Conservation (phyloP, 2,888 invertebrate species). For the Tetanocera ferruginea region DNA sequence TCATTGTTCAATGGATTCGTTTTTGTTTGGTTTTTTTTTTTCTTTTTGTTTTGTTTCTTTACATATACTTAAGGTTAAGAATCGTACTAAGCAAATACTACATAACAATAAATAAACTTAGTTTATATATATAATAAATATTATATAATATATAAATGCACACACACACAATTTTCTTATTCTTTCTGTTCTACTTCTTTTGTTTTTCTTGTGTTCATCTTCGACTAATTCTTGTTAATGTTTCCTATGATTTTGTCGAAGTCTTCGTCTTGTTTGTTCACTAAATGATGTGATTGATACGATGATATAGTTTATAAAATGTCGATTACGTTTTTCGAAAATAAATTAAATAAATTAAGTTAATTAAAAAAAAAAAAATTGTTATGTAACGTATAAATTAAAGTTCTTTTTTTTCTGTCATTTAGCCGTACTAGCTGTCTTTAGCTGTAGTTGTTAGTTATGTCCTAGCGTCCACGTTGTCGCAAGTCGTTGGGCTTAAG, state of each 20-base stretch:
- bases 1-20: conserved; percentile 48
- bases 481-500: conserved; percentile 49
- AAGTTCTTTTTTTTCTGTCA: conserved; percentile 18
- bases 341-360: conserved; percentile 65
- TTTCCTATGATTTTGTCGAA: conserved; percentile 33
- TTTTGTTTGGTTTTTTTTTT: conserved; percentile 41
- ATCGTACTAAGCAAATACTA: conserved; percentile 38
- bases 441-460: conserved; percentile 16
- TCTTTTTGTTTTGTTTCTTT: conserved; percentile 44
- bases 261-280: not conserved
- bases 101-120: conserved; percentile 46
- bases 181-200: conserved; percentile 19
- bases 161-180: conserved; percentile 48
- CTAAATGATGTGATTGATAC: not conserved
- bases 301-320: not conserved
- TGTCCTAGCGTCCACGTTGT: conserved; percentile 28
- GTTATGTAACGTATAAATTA: not conserved
- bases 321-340: conserved; percentile 43
- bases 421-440: too few relatives aligned
- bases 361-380: conserved; percentile 53
- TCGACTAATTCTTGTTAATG: not conserved
- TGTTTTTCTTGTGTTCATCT: conserved; percentile 34
- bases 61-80: conserved; percentile 45
- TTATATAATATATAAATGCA: conserved; percentile 48
- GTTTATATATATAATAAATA: conserved; percentile 31